Evolutionary conservation across 2,888 invertebrate genomes (phyloP).

Genomic region (Agrenia bidenticulata): DNA sequence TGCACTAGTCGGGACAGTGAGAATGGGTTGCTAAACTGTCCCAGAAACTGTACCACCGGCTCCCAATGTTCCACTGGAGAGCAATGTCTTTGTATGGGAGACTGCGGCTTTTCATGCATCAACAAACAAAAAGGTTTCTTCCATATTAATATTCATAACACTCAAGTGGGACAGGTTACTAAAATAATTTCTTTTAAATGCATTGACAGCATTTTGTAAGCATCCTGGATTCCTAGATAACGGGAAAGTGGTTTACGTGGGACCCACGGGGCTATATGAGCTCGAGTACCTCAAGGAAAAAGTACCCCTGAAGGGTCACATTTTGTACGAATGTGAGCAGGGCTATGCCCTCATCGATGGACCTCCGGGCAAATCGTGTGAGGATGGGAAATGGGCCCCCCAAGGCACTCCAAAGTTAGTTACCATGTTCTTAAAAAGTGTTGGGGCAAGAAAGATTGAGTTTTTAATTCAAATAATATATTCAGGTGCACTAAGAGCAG

Average conservation of each 20-base stretch:
- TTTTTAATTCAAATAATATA: not conserved
- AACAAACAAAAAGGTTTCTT: conserved; percentile 60
- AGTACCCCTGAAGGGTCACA: conserved; percentile 87
- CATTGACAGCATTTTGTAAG: conserved; percentile 79
- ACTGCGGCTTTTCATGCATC: conserved; percentile 78
- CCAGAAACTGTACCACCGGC: conserved; percentile 88
- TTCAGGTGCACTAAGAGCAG: conserved; percentile 75
- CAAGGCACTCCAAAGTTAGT: conserved; percentile 65
- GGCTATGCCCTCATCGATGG: conserved; percentile 85
- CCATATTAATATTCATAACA: no score
- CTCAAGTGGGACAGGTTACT: no score
- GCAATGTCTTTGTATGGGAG: conserved; percentile 92
- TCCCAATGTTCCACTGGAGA: conserved; percentile 92
- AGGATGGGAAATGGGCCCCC: conserved; percentile 93
- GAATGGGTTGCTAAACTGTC: conserved; percentile 59
- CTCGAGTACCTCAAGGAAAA: conserved; percentile 90
- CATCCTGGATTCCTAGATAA: conserved; percentile 91
- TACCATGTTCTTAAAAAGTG: not conserved
- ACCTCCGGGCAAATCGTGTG: conserved; percentile 89
- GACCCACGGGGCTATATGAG: conserved; percentile 93
- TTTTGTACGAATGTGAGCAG: conserved; percentile 92
- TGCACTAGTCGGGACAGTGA: not conserved
- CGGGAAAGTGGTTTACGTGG: conserved; percentile 88
- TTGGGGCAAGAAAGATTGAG: not conserved
- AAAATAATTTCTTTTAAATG: not conserved